phyloP scores from a whole-genome alignment of 1,140 invertebrate species.

The Cylas formicarius region DNA sequence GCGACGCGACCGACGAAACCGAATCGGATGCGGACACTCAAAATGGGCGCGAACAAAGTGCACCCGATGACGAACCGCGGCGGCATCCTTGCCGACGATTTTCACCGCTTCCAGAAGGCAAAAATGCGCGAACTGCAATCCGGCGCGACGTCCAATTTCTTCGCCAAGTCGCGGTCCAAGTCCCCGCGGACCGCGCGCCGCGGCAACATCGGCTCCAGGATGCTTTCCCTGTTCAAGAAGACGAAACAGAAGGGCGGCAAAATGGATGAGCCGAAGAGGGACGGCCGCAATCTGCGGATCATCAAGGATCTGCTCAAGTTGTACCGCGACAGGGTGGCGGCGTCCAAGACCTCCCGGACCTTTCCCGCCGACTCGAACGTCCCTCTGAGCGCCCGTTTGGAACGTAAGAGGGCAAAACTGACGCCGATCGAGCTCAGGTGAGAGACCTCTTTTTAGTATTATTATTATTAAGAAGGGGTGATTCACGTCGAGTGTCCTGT shows the following conservation, averaged over 20 bases:
- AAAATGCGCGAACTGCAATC: constrained; percentile 4
- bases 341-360: constrained; percentile 5
- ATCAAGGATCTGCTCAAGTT: constrained; percentile 9
- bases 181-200: background rate
- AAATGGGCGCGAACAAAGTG: too few relatives aligned
- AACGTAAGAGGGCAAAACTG: constrained; percentile 16
- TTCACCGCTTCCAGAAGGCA: constrained; percentile 6
- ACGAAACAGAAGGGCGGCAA: constrained; percentile 2
- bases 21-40: too few relatives aligned
- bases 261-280: constrained; percentile 4
- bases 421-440: constrained; percentile 20
- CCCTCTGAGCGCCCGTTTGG: constrained; percentile 7
- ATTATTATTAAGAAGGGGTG: too few relatives aligned
- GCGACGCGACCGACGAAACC: too few relatives aligned
- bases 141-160: too few relatives aligned
- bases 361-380: background rate
- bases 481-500: too few relatives aligned
- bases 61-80: too few relatives aligned
- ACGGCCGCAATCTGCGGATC: constrained; percentile 6
- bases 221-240: constrained; percentile 9
- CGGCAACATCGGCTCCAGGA: background rate
- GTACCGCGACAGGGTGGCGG: constrained; percentile 1
- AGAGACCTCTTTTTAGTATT: too few relatives aligned
- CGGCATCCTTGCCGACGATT: constrained; percentile 4
- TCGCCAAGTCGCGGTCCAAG: too few relatives aligned